phyloP scores from a whole-genome alignment of 2,888 invertebrate species.

The Acleris literana region DNA sequence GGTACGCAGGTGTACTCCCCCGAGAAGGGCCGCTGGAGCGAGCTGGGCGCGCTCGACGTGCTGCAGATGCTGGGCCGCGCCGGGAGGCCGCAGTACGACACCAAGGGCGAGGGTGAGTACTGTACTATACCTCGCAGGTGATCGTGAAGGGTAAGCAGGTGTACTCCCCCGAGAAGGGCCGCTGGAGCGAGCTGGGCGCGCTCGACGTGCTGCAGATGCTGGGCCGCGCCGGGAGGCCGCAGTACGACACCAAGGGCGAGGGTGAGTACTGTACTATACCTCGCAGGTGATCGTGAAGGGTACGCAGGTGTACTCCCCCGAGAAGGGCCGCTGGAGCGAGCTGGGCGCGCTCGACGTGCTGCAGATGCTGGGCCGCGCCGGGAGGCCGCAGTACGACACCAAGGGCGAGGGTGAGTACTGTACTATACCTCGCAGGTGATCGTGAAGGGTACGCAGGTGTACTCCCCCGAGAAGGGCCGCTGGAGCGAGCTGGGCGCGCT shows the following conservation, averaged over 20 bases:
- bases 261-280: constrained; percentile 47
- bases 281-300: constrained; percentile 93
- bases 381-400: constrained; percentile 98
- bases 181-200: constrained; percentile 99
- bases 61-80: constrained; percentile 99
- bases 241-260: constrained; percentile 96
- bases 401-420: constrained; percentile 85
- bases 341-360: constrained; percentile 98
- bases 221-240: constrained; percentile 98
- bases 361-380: constrained; percentile 99
- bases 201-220: constrained; percentile 99
- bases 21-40: constrained; percentile 99
- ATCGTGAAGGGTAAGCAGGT: constrained; percentile 98
- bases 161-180: constrained; percentile 97
- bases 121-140: constrained; percentile 72
- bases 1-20: constrained; percentile 98
- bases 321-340: constrained; percentile 99
- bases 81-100: constrained; percentile 99
- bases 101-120: constrained; percentile 86
- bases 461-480: constrained; percentile 97
- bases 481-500: constrained; percentile 99
- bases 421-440: constrained; percentile 84
- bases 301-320: constrained; percentile 98
- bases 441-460: constrained; percentile 98
- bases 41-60: constrained; percentile 98